Conservation (phyloP, 2,797 vertebrate species). For the Ctenopoma kingsleyae region DNA sequence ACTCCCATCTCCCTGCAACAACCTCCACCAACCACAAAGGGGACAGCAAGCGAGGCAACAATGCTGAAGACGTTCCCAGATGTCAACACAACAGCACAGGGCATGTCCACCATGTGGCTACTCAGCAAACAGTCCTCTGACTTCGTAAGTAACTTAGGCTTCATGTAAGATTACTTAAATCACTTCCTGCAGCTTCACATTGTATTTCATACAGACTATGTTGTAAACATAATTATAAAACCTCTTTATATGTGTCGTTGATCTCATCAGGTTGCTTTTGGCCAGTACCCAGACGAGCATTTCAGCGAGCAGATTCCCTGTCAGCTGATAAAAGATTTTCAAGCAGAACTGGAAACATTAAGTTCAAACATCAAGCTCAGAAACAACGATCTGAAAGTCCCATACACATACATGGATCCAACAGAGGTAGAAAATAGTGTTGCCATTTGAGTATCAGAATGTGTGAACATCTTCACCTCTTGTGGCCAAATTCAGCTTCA, state of each 20-base stretch:
- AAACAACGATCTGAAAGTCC: slow-evolving; percentile 41
- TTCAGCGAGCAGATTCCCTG: slow-evolving; percentile 55
- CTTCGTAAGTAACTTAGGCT: slow-evolving; percentile 54
- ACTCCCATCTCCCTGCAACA: slow-evolving; percentile 51
- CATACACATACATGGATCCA: slow-evolving; percentile 71
- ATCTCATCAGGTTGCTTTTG: slow-evolving; percentile 54
- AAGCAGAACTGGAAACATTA: slow-evolving; percentile 41
- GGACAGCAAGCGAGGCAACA: slow-evolving; percentile 30
- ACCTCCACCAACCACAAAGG: slow-evolving; percentile 67
- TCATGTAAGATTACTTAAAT: neutral
- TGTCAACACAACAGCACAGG: slow-evolving; percentile 41
- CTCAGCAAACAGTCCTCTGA: slow-evolving; percentile 67
- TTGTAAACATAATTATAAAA: neutral
- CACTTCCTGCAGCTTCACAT: neutral
- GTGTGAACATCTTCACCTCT: neutral
- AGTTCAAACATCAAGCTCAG: slow-evolving; percentile 44
- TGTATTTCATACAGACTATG: neutral
- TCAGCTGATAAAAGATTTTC: slow-evolving; percentile 42
- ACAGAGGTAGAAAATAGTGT: slow-evolving; percentile 62
- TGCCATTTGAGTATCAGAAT: slow-evolving; percentile 45
- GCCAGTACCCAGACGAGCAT: slow-evolving; percentile 40
- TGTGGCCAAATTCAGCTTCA: neutral
- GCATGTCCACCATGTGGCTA: slow-evolving; percentile 53
- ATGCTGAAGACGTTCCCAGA: slow-evolving; percentile 62
- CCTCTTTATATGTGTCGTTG: neutral